Base-by-base conservation (phyloP, 2,113 vertebrate genomes). In the Myocastor coypus region DNA sequence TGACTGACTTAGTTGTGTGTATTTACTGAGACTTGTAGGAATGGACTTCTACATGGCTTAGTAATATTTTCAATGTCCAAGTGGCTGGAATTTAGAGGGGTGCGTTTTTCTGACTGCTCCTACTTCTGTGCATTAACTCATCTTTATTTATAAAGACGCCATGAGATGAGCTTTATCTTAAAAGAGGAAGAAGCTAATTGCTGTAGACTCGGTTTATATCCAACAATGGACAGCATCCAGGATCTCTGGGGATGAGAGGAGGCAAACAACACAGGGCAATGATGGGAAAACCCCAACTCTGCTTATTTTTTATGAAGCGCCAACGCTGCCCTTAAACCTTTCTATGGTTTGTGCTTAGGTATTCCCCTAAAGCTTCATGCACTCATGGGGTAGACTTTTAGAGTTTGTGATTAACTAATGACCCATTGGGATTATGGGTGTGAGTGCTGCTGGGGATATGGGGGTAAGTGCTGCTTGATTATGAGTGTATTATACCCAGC, bases 1-100 rank as follows among this genome's bases (percentile, higher is more conserved):
- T 2, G n/a, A 57, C 50, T 77, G 46, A 85, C 30, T 85, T 46
- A 37, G n/a, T 86, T 92, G 89, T 73, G 64, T 37, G 19, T 66
- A 61, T 91, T 96, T 93, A 42, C 57, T 84, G 90, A 92, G 1
- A 32, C 32, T 88, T 94, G 68, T 73, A 73, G 0, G 32, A 75
- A 88, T 32, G 30, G 37, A 64, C 75, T 68, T 95, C 50, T 28
- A 64, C 20, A 34, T 75, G 52, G 30, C 42, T 90, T 5, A 34
- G 57, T 68, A 59, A 57, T 83, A 78, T 82, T 90, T 40, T 32
- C 73, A 61, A 87, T 88, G 73, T 66, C 22, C 34, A 37, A 46
- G 8, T 64, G 28, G 52, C 28, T 78, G 40, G 26, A 85, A 88
- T 24, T 88, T 82, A 55, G 46, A 80, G 50, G 52, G n/a, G 3